Evolutionary conservation across 2,113 vertebrate genomes (phyloP).

Genomic region (Phrynocephalus versicolor): DNA sequence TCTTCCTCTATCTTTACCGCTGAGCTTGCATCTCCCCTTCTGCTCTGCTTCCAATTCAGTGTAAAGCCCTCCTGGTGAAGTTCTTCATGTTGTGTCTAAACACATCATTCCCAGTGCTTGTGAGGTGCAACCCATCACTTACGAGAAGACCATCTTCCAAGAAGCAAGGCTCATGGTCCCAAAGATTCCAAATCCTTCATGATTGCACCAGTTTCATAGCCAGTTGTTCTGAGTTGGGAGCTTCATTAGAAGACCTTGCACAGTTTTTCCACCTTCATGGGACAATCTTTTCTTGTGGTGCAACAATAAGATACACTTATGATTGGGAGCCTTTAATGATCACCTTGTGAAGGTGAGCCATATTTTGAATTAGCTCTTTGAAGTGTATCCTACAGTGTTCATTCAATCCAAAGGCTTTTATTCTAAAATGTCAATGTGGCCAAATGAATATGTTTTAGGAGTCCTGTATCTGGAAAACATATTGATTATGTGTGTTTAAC

Average conservation of each 20-base stretch:
- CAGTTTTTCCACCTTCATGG: not conserved
- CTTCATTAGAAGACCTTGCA: not conserved
- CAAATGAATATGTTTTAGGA: conserved; percentile 11
- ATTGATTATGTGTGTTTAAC: conserved; percentile 35
- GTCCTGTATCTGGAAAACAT: conserved; percentile 37
- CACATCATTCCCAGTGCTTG: no score
- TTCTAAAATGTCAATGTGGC: conserved; percentile 34
- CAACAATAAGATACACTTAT: not conserved
- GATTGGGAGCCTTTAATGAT: not conserved
- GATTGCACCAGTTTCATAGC: no score
- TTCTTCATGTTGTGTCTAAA: no score
- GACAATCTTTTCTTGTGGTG: not conserved
- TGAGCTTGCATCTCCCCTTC: no score
- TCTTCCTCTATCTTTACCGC: no score
- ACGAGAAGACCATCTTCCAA: no score
- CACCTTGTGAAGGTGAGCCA: not conserved
- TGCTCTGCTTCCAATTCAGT: no score
- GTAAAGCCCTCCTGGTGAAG: no score
- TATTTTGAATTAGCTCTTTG: not conserved
- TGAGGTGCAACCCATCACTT: no score
- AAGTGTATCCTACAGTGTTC: not conserved
- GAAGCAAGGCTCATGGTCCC: no score
- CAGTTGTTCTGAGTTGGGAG: no score
- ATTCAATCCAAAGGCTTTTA: not conserved
- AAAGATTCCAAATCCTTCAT: no score